Percentiles rank a stretch among this genome's conserved stretches.
Evolutionary conservation across 92 coral and sea anemone species (phyloP).

Genomic region (Palythoa grandis): DNA sequence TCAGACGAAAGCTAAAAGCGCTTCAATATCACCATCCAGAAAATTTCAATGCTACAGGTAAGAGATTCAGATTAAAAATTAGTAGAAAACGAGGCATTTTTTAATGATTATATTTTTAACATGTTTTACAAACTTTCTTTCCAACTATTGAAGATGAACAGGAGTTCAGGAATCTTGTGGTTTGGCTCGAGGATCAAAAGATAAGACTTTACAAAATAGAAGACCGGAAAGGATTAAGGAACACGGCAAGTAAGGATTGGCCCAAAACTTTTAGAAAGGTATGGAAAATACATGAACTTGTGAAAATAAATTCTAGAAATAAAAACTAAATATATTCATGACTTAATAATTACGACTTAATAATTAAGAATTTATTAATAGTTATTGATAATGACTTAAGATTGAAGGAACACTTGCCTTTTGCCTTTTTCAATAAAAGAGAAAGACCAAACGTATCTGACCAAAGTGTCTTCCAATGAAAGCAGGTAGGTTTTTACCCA

Average conservation of each 20-base stretch:
- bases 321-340: no score
- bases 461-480: no score
- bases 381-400: no score
- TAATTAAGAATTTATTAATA: no score
- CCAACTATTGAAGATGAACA: slow-evolving; percentile 65
- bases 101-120: neutral
- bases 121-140: neutral
- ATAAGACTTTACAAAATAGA: slow-evolving; percentile 88
- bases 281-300: neutral
- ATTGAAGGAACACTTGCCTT: no score
- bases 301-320: no score
- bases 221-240: slow-evolving; percentile 78
- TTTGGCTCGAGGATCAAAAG: slow-evolving; percentile 94
- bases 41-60: slow-evolving; percentile 69
- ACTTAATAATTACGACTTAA: no score
- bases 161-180: slow-evolving; percentile 82
- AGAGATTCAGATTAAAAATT: slow-evolving; percentile 34
- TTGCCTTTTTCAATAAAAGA: no score
- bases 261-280: slow-evolving; percentile 74
- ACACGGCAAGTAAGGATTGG: slow-evolving; percentile 76
- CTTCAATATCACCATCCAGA: slow-evolving; percentile 91
- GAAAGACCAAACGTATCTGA: no score
- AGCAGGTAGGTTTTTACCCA: no score
- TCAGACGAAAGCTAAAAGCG: slow-evolving; percentile 83
- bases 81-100: neutral